Evolutionary conservation across 1,140 invertebrate genomes (phyloP).

Genomic region (Bombus polaris): DNA sequence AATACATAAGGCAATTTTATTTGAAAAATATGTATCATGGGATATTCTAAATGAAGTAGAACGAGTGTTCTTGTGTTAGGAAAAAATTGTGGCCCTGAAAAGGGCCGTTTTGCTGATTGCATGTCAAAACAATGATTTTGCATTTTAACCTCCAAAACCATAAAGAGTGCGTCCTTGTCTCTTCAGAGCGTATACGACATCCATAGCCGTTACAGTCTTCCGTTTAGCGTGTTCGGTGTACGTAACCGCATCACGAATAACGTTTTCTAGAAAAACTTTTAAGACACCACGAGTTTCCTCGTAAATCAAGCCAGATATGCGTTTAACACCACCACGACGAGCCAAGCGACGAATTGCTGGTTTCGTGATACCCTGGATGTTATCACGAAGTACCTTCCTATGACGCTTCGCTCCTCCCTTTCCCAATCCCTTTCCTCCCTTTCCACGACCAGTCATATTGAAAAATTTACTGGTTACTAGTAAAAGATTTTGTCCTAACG

Average conservation of each 20-base stretch:
- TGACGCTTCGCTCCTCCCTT: conserved; percentile 79
- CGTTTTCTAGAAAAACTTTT: conserved; percentile 62
- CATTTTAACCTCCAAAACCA: conserved; percentile 85
- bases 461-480: neutral
- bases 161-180: conserved; percentile 86
- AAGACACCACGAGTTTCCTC: conserved; percentile 63
- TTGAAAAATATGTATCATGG: neutral
- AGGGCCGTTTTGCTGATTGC: conserved; percentile 44
- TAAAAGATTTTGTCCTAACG: accelerated
- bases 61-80: neutral
- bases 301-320: conserved; percentile 63
- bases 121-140: neutral
- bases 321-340: conserved; percentile 60
- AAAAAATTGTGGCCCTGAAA: conserved; percentile 52
- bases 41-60: neutral
- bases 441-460: conserved; percentile 86
- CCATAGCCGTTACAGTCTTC: conserved; percentile 63
- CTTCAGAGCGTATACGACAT: conserved; percentile 61
- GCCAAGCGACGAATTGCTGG: conserved; percentile 62
- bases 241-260: conserved; percentile 62
- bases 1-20: neutral
- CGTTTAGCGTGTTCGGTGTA: conserved; percentile 63
- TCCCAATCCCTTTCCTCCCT: conserved; percentile 88
- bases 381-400: conserved; percentile 50
- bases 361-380: conserved; percentile 83